Conservation (phyloP, 2,113 vertebrate genomes). For the Enhydra lutris region DNA sequence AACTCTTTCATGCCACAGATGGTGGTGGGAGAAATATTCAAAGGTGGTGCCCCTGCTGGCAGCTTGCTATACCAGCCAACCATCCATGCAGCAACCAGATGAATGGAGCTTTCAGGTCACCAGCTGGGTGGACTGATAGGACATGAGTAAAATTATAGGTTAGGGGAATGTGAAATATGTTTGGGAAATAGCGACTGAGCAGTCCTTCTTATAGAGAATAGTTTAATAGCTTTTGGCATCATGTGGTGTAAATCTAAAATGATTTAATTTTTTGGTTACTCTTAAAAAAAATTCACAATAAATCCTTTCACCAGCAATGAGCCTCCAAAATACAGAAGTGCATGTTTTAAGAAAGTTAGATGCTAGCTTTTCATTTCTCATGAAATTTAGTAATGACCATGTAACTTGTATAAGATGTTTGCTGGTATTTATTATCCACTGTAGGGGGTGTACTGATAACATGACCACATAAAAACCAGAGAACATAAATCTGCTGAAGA, state of each 20-base stretch:
- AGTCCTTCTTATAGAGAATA: background rate
- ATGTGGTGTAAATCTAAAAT: background rate
- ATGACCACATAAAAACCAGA: background rate
- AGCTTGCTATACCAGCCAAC: background rate
- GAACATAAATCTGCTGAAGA: background rate
- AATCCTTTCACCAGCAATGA: background rate
- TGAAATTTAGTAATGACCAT: background rate
- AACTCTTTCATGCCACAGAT: background rate
- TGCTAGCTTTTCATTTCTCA: slow-evolving; percentile 23
- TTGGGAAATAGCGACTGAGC: background rate
- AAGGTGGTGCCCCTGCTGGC: background rate
- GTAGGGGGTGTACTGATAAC: background rate
- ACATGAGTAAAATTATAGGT: background rate
- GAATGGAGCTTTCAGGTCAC: background rate
- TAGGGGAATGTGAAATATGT: background rate
- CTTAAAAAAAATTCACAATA: background rate
- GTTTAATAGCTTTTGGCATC: background rate
- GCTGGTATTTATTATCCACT: background rate
- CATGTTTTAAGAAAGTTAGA: background rate
- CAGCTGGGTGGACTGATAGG: background rate
- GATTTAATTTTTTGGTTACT: background rate
- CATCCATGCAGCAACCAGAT: background rate
- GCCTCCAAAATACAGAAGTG: background rate
- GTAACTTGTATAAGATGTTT: background rate
- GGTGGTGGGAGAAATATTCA: background rate